phyloP scores from a whole-genome alignment of 2,113 vertebrate genomes.

The Emydocephalus ijimae region DNA sequence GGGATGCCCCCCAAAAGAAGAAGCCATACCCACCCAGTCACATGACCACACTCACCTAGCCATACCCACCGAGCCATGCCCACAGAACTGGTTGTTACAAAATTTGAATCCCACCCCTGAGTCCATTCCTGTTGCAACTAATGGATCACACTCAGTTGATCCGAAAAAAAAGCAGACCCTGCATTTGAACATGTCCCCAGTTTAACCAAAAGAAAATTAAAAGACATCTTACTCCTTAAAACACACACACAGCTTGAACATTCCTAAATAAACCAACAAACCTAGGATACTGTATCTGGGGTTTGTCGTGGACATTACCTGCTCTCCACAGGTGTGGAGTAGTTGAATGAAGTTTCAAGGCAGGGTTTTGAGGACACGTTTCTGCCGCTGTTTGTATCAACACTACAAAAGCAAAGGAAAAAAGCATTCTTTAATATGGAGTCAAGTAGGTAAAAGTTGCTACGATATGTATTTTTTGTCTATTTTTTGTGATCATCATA shows the following conservation, averaged over 20 bases:
- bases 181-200: background rate
- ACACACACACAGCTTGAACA: background rate
- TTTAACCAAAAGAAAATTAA: background rate
- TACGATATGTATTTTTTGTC: background rate
- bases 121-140: background rate
- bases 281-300: background rate
- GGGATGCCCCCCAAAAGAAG: too few species aligned
- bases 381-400: conserved; percentile 2
- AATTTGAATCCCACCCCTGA: background rate
- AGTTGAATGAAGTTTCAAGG: background rate
- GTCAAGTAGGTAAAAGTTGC: background rate
- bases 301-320: conserved; percentile 33
- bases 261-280: background rate
- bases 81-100: too few species aligned
- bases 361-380: background rate
- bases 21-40: too few species aligned
- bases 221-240: background rate
- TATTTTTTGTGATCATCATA: background rate
- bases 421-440: background rate
- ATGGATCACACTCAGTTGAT: background rate
- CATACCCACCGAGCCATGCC: too few species aligned
- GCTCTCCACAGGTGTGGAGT: background rate
- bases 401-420: conserved; percentile 19
- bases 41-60: too few species aligned
- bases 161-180: background rate